Conservation (phyloP, 2,113 vertebrate species). For the Acrocephalus arundinaceus region DNA sequence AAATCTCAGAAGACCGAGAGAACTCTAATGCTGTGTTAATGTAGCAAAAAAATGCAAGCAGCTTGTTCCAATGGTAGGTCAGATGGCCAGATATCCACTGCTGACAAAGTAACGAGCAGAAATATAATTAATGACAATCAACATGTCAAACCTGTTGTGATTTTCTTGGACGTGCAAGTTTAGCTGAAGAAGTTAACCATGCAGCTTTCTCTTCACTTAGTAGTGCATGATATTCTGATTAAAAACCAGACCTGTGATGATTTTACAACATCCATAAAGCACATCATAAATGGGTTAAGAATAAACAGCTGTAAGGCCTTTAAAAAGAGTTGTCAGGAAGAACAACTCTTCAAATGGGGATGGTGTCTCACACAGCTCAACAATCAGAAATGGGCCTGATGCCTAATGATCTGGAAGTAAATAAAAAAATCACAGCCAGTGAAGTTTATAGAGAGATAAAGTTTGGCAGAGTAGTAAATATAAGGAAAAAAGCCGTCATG, state of each 20-base stretch:
- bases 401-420: conserved; percentile 37
- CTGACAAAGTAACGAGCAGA: background rate
- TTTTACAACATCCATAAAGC: background rate
- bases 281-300: background rate
- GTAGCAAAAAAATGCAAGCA: background rate
- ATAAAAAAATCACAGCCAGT: conserved; percentile 23
- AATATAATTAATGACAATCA: background rate
- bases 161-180: background rate
- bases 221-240: background rate
- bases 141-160: background rate
- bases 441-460: conserved; percentile 23
- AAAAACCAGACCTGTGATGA: background rate
- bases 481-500: background rate
- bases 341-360: background rate
- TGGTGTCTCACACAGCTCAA: background rate
- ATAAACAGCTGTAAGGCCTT: background rate
- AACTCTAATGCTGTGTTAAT: background rate
- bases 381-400: background rate
- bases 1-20: background rate
- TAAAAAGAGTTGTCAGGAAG: background rate
- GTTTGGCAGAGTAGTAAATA: background rate
- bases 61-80: background rate
- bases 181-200: background rate
- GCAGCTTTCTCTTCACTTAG: background rate
- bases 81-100: background rate